Evolutionary conservation across 2,888 invertebrate species (phyloP), one percentile per base, ranked within the genome.

Genomic region (Agrilus biguttatus): DNA sequence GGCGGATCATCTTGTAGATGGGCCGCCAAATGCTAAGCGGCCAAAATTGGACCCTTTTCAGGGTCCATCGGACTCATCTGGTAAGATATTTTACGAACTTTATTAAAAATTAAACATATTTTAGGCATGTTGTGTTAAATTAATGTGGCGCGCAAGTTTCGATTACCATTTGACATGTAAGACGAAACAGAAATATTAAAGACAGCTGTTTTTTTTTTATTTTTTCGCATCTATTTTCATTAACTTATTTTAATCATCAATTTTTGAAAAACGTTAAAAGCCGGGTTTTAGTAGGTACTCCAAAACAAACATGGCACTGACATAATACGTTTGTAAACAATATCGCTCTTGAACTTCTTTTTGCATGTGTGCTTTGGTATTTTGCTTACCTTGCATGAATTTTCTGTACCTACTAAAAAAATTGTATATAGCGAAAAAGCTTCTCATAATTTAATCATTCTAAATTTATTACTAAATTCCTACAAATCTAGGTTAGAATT

Each of bases 1-100:
- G 92, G 89, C 89, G 75, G 92, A 92, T 80, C 87, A 87, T 75
- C 79, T 87, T 69, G 81, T 80, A 72, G 89, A 89, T 75, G 91
- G 91, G 74, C 92, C 91, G 79, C 90, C 92, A 70, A 89, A 83
- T 67, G 63, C 67, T 68, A 92, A 93, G 82, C 83, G 92, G 80
- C 84, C 83, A 67, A 92, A 92, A 74, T 82, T 92, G 72, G 81
- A 84, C 74, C 77, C 82, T 66, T 84, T 83, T 69, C 83, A 83
- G 73, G 80, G 82, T 65, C 77, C 83, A 59, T 80, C 83, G 57
- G 85, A 85, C 68, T 75, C 81, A 59, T 78, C 83, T 67, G 84
- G 85, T 84, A 70, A 79, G 78, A 70, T 63, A 60, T 56, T 57
- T 49, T n/a, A 19, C 21, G 19, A 36, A 23, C 33, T 39, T 36